Conservation (phyloP, 2,797 vertebrate species). For the Enteromius radiatus region DNA sequence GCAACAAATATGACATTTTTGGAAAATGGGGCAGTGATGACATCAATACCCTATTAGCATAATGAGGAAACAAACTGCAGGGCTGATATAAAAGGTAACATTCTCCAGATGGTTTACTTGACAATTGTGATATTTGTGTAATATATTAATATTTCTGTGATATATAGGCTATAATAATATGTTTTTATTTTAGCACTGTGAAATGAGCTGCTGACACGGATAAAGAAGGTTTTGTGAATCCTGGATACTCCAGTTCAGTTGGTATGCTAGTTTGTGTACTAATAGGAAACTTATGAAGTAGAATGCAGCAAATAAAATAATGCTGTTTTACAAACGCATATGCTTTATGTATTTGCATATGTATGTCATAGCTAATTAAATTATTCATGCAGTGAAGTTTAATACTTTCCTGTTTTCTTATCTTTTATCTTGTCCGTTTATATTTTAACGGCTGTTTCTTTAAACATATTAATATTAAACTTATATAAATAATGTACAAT, state of each 20-base stretch:
- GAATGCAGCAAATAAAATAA: neutral
- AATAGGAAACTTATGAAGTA: neutral
- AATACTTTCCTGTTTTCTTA: neutral
- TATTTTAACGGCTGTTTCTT: neutral
- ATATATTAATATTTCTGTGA: neutral
- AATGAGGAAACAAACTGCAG: constrained; percentile 13
- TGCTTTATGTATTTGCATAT: neutral
- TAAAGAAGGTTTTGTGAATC: constrained; percentile 28
- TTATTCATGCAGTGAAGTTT: neutral
- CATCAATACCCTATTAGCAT: constrained; percentile 10
- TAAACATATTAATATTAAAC: neutral
- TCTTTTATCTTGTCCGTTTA: neutral
- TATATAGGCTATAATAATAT: neutral
- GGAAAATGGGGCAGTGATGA: constrained; percentile 34
- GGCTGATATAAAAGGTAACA: constrained; percentile 46
- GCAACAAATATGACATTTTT: neutral
- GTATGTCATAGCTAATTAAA: neutral
- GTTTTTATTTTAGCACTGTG: constrained; percentile 16
- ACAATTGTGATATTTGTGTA: neutral
- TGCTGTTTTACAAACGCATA: neutral
- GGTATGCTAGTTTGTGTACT: constrained; percentile 10
- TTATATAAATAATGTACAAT: neutral
- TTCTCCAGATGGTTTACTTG: neutral
- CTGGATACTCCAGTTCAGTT: constrained; percentile 4
- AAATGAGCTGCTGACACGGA: constrained; percentile 19